phyloP scores from a whole-genome alignment of 2,888 invertebrate genomes.

The Parnassius apollo region DNA sequence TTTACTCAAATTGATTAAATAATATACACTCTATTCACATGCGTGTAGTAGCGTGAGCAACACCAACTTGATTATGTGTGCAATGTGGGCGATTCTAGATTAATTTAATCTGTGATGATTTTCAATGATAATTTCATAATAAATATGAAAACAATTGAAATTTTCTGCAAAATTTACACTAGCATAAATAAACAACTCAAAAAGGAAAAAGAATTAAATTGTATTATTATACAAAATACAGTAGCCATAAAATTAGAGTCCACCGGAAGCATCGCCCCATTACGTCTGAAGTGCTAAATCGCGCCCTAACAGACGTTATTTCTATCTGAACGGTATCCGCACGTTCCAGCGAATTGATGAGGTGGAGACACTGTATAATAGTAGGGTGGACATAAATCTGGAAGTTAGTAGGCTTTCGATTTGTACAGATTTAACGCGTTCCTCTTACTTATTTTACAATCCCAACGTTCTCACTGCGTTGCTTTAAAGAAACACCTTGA shows the following conservation, averaged over 20 bases:
- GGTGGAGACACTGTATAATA: slow-evolving; percentile 46
- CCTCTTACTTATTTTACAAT: too few relatives aligned
- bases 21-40: too few relatives aligned
- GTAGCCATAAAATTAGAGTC: slow-evolving; percentile 41
- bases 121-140: too few relatives aligned
- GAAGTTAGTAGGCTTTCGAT: neutral
- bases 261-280: slow-evolving; percentile 62
- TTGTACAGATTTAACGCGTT: too few relatives aligned
- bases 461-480: too few relatives aligned
- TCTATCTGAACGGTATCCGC: slow-evolving; percentile 44
- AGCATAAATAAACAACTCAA: neutral
- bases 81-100: too few relatives aligned
- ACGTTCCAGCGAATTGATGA: slow-evolving; percentile 62
- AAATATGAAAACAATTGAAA: slow-evolving; percentile 7
- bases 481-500: too few relatives aligned
- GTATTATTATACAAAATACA: slow-evolving; percentile 31
- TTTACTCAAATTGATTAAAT: too few relatives aligned
- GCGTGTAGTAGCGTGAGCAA: too few relatives aligned
- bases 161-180: neutral
- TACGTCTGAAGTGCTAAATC: slow-evolving; percentile 57
- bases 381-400: slow-evolving; percentile 43
- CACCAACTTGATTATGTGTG: too few relatives aligned
- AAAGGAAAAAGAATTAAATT: slow-evolving; percentile 10
- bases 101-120: too few relatives aligned
- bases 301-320: slow-evolving; percentile 54